A percentile compares a stretch with the other conserved stretches of the same genome.
Evolutionary conservation across 2,797 vertebrate genomes (phyloP).

Genomic region (Oryzias dopingdopingensis): DNA sequence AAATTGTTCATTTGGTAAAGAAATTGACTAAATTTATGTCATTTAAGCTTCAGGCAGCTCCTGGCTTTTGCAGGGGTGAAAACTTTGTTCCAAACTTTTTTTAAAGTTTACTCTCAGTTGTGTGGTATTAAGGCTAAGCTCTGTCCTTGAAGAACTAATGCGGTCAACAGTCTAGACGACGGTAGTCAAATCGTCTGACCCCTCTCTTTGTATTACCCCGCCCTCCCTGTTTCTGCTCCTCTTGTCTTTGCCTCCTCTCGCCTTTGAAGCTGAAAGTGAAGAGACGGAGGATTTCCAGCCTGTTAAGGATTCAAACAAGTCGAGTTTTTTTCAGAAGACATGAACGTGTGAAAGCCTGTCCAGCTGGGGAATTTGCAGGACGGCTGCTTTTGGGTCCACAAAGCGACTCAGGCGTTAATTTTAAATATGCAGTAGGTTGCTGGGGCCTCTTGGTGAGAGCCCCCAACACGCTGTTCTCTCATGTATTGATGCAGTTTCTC

Average conservation of each 20-base stretch:
- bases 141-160: slow-evolving; percentile 7
- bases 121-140: not conserved
- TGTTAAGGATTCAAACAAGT: slow-evolving; percentile 50
- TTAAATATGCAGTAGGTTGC: slow-evolving; percentile 28
- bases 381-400: slow-evolving; percentile 25
- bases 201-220: not conserved
- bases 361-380: slow-evolving; percentile 9
- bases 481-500: slow-evolving; percentile 20
- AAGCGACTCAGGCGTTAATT: slow-evolving; percentile 26
- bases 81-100: not conserved
- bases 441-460: slow-evolving; percentile 1
- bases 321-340: slow-evolving; percentile 26
- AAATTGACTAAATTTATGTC: too few relatives aligned
- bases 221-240: slow-evolving; percentile 2
- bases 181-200: slow-evolving; percentile 19
- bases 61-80: not conserved
- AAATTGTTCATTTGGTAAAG: too few relatives aligned
- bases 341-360: slow-evolving; percentile 28
- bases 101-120: slow-evolving; percentile 21
- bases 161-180: slow-evolving; percentile 13
- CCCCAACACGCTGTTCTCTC: slow-evolving; percentile 11
- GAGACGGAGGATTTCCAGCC: slow-evolving; percentile 32
- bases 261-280: slow-evolving; percentile 46
- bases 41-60: too few relatives aligned
- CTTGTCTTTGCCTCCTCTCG: slow-evolving; percentile 40